Evolutionary conservation across 2,113 vertebrate species (phyloP).

Genomic region (Elachura formosa): DNA sequence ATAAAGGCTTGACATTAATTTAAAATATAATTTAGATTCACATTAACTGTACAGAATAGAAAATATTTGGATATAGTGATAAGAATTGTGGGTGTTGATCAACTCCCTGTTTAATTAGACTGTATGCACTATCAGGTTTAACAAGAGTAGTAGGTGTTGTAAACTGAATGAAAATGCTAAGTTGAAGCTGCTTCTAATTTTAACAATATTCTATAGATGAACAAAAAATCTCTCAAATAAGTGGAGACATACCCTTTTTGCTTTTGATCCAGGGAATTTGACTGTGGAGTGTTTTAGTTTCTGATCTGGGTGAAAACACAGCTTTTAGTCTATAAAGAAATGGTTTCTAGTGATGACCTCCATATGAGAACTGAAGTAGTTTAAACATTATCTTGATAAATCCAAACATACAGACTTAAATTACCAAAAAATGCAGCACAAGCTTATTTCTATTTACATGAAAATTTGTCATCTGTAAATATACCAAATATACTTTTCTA

Average conservation of each 20-base stretch:
- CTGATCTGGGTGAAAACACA: neutral
- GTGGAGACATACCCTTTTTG: neutral
- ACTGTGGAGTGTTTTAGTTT: neutral
- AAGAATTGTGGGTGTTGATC: neutral
- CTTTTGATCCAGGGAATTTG: neutral
- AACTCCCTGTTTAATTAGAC: neutral
- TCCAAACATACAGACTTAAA: neutral
- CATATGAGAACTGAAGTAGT: neutral
- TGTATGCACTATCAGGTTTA: neutral
- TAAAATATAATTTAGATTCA: neutral
- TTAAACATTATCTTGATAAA: neutral
- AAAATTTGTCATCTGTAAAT: neutral
- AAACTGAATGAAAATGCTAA: neutral
- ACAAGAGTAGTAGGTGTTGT: neutral
- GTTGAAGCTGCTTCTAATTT: neutral
- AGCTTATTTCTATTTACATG: neutral
- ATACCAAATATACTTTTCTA: neutral
- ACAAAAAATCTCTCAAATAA: neutral
- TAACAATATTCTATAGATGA: neutral
- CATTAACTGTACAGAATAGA: neutral
- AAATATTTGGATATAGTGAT: neutral
- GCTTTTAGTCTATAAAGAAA: neutral
- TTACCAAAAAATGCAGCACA: neutral
- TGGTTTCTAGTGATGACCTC: neutral
- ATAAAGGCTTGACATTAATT: neutral